Conservation (phyloP, 2,113 vertebrate species). For the Laticauda laticaudata region DNA sequence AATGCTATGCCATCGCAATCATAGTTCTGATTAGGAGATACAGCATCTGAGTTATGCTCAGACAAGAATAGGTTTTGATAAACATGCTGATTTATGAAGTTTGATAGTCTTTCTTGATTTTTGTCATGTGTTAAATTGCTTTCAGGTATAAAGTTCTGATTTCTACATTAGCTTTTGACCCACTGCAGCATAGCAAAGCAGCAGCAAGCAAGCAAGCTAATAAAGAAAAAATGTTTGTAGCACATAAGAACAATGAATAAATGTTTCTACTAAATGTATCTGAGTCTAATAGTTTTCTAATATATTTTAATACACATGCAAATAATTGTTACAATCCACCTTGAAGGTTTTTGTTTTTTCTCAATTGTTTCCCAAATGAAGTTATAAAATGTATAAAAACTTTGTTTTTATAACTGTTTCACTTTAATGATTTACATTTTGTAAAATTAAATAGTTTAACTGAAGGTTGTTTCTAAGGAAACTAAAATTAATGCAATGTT, state of each 20-base stretch:
- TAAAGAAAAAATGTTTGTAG: background rate
- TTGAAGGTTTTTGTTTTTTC: constrained; percentile 37
- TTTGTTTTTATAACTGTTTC: constrained; percentile 4
- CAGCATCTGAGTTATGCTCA: background rate
- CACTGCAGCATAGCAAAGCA: background rate
- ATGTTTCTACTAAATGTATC: constrained; percentile 44
- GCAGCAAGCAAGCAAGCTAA: background rate
- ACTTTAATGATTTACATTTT: constrained; percentile 6
- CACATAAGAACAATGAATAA: constrained; percentile 43
- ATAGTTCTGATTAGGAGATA: constrained; percentile 8
- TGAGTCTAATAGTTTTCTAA: constrained; percentile 37
- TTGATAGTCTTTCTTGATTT: background rate
- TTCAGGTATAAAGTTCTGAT: background rate
- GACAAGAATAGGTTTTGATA: background rate
- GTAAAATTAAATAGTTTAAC: background rate
- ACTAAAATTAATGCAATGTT: background rate
- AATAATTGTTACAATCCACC: constrained; percentile 42
- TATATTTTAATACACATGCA: constrained; percentile 39
- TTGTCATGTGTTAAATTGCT: background rate
- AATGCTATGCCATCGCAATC: background rate
- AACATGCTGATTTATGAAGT: background rate
- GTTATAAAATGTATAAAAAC: constrained; percentile 33
- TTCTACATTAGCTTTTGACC: background rate
- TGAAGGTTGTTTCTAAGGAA: background rate
- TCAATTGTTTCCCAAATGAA: constrained; percentile 47